Percentiles rank a stretch among this genome's conserved stretches.
These are phyloP conservation scores for Dasypolia templi DNA, from an alignment of 2,888 invertebrate species.

Conservation along the genomic window DNA sequence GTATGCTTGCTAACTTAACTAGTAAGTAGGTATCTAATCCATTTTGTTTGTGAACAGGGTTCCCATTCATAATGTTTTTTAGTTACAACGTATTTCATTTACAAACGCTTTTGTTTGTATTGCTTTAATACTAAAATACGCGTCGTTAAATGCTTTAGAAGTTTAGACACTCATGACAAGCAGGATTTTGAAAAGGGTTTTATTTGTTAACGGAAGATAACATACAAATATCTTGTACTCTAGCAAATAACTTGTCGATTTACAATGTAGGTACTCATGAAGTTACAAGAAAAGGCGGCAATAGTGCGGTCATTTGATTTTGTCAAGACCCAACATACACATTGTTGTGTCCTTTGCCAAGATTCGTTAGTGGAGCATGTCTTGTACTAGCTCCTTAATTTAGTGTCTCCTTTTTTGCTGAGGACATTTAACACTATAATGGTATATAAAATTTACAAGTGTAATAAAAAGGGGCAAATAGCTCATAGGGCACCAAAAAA, in stretches of 20 bases:
- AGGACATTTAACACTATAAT: too few relatives aligned
- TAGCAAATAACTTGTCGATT: slow-evolving; percentile 4
- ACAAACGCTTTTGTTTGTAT: slow-evolving; percentile 3
- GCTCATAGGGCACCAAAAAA: too few relatives aligned
- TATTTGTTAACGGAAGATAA: background rate
- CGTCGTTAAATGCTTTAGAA: background rate
- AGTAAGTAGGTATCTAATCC: slow-evolving; percentile 7
- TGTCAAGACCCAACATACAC: slow-evolving; percentile 13
- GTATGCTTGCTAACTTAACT: slow-evolving; percentile 21
- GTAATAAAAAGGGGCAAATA: too few relatives aligned
- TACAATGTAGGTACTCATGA: background rate
- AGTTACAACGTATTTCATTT: background rate
- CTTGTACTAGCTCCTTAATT: slow-evolving; percentile 8
- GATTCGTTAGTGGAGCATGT: slow-evolving; percentile 38
- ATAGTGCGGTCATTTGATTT: slow-evolving; percentile 28
- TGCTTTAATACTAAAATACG: slow-evolving; percentile 4
- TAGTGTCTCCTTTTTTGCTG: slow-evolving; percentile 16
- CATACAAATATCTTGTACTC: background rate
- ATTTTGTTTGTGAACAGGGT: slow-evolving; percentile 9
- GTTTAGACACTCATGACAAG: background rate
- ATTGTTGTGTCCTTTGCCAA: slow-evolving; percentile 44
- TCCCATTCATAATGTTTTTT: background rate
- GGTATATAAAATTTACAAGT: too few relatives aligned
- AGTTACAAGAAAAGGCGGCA: slow-evolving; percentile 1
- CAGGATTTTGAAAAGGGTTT: background rate